Evolutionary conservation across 2,888 invertebrate genomes (phyloP).

Genomic region (Microplitis manilae): DNA sequence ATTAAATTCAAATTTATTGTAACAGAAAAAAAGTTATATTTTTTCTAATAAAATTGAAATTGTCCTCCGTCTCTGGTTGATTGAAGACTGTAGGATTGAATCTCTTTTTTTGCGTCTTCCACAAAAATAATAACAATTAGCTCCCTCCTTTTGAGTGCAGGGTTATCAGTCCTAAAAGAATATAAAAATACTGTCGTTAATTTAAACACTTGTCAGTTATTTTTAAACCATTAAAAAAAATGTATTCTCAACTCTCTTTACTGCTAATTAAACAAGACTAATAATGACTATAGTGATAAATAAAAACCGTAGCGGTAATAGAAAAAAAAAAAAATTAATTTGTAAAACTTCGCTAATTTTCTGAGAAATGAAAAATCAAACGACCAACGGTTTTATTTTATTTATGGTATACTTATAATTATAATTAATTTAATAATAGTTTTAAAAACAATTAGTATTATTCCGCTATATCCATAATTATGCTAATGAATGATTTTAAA

Average conservation of each 20-base stretch:
- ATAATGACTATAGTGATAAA: too few species aligned
- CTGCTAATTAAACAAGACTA: too few species aligned
- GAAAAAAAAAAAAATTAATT: too few species aligned
- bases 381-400: too few species aligned
- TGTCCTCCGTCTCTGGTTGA: neutral
- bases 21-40: neutral
- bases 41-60: neutral
- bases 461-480: neutral
- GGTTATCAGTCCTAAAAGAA: conserved; percentile 44
- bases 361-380: too few species aligned
- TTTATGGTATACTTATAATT: too few species aligned
- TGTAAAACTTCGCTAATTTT: too few species aligned
- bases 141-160: neutral
- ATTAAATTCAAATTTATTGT: too few species aligned
- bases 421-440: neutral
- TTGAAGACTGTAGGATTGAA: neutral
- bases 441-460: neutral
- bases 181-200: neutral
- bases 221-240: neutral
- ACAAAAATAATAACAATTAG: too few species aligned
- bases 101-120: conserved; percentile 40
- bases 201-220: neutral
- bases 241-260: too few species aligned
- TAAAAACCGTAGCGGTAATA: too few species aligned
- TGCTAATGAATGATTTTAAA: neutral